Percentiles rank a stretch among this genome's conserved stretches.
phyloP scores from a whole-genome alignment of 2,888 invertebrate species.

The Dasysyrphus albostriatus region DNA sequence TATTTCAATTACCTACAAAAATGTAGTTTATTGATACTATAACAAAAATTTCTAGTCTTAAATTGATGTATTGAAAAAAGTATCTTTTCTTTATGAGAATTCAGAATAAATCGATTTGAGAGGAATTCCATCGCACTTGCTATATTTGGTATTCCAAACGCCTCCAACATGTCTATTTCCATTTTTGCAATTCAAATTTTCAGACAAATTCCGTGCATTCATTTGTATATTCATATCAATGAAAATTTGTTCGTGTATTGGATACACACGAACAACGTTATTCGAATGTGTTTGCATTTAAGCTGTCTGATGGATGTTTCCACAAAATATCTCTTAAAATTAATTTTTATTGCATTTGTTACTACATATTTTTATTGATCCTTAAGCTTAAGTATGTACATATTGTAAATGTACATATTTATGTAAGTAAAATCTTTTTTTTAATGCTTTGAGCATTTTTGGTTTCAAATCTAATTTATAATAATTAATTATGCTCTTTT shows the following conservation, averaged over 20 bases:
- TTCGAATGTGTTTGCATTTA: background rate
- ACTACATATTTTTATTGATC: no score
- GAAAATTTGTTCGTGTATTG: background rate
- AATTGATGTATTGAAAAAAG: background rate
- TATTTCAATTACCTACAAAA: background rate
- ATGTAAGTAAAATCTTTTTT: no score
- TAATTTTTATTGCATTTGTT: background rate
- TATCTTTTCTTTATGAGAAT: background rate
- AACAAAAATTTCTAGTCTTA: background rate
- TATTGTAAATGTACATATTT: no score
- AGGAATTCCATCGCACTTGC: background rate
- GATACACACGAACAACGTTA: background rate
- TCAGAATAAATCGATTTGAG: background rate
- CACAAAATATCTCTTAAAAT: background rate
- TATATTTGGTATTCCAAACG: slow-evolving; percentile 6
- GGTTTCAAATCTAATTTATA: no score
- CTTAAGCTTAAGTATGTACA: no score
- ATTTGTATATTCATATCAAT: background rate
- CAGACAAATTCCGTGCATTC: background rate
- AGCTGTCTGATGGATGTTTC: background rate
- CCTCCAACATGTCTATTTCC: background rate
- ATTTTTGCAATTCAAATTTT: slow-evolving; percentile 15
- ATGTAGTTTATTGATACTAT: background rate
- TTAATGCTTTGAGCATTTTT: no score
- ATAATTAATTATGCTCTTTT: no score